phyloP scores from a whole-genome alignment of 2,797 vertebrate genomes.

The Helicolenus hilgendorfi region DNA sequence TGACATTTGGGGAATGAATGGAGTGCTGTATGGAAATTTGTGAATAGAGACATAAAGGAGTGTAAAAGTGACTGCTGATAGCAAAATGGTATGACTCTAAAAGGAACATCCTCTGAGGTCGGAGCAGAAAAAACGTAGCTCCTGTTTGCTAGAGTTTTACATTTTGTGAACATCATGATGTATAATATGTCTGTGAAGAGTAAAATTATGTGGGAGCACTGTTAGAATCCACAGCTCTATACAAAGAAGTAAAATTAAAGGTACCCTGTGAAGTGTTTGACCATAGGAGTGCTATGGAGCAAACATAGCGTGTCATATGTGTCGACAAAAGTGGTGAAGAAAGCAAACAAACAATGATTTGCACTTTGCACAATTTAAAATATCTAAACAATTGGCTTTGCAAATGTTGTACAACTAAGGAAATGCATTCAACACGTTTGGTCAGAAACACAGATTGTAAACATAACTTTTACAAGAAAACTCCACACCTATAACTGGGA shows the following conservation, averaged over 20 bases:
- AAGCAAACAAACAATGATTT: background rate
- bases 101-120: background rate
- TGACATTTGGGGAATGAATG: background rate
- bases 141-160: background rate
- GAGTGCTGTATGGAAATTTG: background rate
- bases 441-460: no score
- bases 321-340: background rate
- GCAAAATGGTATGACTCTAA: background rate
- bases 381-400: background rate
- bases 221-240: no score
- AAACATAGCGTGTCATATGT: background rate
- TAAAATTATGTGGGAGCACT: no score
- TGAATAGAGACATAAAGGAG: background rate
- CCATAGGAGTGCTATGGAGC: background rate
- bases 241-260: no score
- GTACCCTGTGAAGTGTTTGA: no score
- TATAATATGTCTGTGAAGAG: no score
- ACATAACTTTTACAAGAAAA: no score
- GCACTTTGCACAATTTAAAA: background rate
- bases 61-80: background rate
- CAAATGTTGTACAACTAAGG: no score
- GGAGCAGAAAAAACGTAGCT: background rate
- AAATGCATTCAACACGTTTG: no score
- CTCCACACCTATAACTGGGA: no score
- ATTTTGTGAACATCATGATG: background rate